Conservation (phyloP, 2,113 vertebrate species). For the Nothocercus julius region DNA sequence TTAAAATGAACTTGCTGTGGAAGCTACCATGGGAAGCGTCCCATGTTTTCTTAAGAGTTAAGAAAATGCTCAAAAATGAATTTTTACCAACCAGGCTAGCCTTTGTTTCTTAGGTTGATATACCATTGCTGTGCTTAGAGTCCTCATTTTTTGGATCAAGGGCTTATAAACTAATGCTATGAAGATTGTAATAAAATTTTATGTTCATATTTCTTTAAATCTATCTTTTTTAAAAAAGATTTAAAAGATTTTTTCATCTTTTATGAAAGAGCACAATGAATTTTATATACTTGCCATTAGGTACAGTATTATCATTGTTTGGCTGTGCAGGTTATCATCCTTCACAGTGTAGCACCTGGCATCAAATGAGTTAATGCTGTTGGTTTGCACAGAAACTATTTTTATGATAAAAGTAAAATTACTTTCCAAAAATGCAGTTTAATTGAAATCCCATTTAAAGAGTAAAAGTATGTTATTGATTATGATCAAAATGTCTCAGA, state of each 20-base stretch:
- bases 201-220: neutral
- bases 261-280: neutral
- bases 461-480: conserved; percentile 83
- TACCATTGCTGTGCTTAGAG: neutral
- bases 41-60: neutral
- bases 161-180: neutral
- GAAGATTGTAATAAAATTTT: neutral
- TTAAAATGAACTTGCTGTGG: neutral
- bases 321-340: neutral
- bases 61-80: neutral
- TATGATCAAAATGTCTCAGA: conserved; percentile 76
- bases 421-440: conserved; percentile 70
- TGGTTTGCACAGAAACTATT: conserved; percentile 20
- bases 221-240: neutral
- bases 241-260: too few species aligned
- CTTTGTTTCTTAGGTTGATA: neutral
- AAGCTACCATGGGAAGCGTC: neutral
- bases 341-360: neutral
- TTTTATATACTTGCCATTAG: neutral
- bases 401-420: conserved; percentile 72
- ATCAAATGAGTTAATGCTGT: conserved; percentile 59
- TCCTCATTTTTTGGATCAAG: neutral
- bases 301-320: neutral
- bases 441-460: conserved; percentile 81
- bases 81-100: neutral